phyloP scores from a whole-genome alignment of 92 coral and sea anemone species.

The Nematostella vectensis region DNA sequence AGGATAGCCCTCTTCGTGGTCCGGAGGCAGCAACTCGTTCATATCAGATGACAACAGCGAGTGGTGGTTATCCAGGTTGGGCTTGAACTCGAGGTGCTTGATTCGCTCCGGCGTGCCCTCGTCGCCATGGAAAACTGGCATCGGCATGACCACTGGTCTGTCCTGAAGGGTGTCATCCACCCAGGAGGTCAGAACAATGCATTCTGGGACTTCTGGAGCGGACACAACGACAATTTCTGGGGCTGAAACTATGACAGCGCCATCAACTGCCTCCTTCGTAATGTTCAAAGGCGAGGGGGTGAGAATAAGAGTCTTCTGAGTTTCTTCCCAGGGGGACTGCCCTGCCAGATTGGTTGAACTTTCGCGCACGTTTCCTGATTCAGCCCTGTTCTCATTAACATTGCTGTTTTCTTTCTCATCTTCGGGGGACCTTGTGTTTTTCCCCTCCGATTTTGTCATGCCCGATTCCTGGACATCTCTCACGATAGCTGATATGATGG shows the following conservation, averaged over 20 bases:
- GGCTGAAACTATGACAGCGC: neutral
- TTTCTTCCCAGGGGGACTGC: conserved; percentile 13
- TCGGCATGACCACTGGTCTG: conserved; percentile 29
- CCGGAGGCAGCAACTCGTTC: conserved; percentile 18
- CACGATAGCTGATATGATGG: conserved; percentile 72
- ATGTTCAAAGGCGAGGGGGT: neutral
- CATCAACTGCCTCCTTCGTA: conserved; percentile 1
- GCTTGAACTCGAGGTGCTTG: conserved; percentile 13
- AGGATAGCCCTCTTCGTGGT: conserved; percentile 6
- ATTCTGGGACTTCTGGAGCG: conserved; percentile 14
- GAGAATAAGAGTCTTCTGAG: conserved; percentile 14
- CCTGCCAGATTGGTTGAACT: neutral
- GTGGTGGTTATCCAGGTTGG: conserved; percentile 14
- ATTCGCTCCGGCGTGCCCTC: conserved; percentile 9
- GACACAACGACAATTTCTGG: conserved; percentile 27
- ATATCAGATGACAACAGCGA: conserved; percentile 17
- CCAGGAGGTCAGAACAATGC: conserved; percentile 22
- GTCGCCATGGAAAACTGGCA: conserved; percentile 12
- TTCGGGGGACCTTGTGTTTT: conserved; percentile 3
- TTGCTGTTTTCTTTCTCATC: neutral
- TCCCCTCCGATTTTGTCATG: neutral
- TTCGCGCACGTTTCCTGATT: neutral
- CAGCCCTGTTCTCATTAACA: neutral
- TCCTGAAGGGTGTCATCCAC: conserved; percentile 24
- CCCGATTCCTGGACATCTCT: conserved; percentile 68